Conservation (phyloP, 2,113 vertebrate genomes). For the Actenoides hombroni region DNA sequence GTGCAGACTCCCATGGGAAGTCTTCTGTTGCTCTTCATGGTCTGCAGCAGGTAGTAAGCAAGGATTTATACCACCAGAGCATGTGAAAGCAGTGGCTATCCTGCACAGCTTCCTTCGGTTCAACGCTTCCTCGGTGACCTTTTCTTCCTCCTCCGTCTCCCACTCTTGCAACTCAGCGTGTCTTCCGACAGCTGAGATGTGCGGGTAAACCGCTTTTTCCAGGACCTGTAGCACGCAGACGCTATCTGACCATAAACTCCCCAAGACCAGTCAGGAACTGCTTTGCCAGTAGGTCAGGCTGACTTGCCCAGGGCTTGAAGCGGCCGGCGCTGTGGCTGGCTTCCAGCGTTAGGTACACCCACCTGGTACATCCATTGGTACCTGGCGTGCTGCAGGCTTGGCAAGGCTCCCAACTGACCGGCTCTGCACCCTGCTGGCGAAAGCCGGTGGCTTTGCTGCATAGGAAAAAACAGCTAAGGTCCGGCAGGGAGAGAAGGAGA, state of each 20-base stretch:
- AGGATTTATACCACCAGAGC: background rate
- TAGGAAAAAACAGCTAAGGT: background rate
- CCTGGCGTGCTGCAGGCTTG: background rate
- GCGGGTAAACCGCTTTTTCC: background rate
- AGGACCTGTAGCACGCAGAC: accelerated
- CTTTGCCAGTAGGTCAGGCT: background rate
- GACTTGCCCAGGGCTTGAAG: background rate
- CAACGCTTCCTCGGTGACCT: background rate
- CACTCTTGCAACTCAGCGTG: background rate
- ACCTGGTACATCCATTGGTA: background rate
- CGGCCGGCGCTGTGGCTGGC: background rate
- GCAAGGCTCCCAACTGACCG: background rate
- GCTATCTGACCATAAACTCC: background rate
- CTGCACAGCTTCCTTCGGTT: background rate
- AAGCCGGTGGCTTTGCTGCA: background rate
- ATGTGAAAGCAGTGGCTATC: background rate
- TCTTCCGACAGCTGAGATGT: background rate
- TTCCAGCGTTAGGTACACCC: background rate
- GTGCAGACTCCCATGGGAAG: background rate
- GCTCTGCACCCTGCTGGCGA: background rate
- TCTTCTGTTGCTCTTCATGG: background rate
- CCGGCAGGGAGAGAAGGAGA: background rate
- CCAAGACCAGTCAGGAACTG: background rate
- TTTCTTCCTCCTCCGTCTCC: background rate
- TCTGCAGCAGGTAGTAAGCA: background rate